Base-by-base conservation (phyloP, 2,113 vertebrate species). In the Gnathonemus echidnorhynchus region DNA sequence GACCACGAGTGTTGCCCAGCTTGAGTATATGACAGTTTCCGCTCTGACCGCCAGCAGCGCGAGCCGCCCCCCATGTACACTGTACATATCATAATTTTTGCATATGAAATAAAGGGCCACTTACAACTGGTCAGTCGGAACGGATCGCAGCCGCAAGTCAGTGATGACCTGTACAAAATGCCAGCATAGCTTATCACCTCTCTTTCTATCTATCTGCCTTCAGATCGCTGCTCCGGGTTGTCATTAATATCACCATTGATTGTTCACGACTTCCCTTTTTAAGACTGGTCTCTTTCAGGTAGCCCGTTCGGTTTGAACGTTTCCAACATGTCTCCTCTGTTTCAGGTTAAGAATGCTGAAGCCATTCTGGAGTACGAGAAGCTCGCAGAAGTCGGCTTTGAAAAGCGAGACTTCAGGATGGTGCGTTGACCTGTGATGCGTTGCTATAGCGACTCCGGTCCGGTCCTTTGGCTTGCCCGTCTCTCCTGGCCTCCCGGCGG, bases 371-470 rank as follows among this genome's bases (percentile, higher is more conserved):
- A 99, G 89, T 98, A 96, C 45, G 97, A 99, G 90, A 97, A 95
- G 91, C 97, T 98, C 94, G 98, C 97, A 21, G 97, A 98, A 88
- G 95, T 92, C 83, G 97, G 97, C 94, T 99, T 98, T 93, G 97
- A 97, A 88, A 99, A 99, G 92, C 95, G 97, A 58, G 98, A 99
- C 95, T 99, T 98, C 95, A 96, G 98, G 94, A 99, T 98, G 97
- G 98, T 99, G 93, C 9, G 49, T 87, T 13, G 5, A 13, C 31
- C 52, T 6, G 31, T 21, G 5, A 53, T 9, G 0, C 17, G 50
- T 58, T 10, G 50, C 45, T 21, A 15, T 11, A 10, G 13, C 2
- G 27, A 15, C n/a, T 88, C 85, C 2, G 45, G 21, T 21, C 50
- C 0, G 31, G 13, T 58, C 24, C n/a, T 66, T 4, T 35, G n/a